Conservation (phyloP, 1,140 invertebrate genomes). For the Belonocnema kinseyi region DNA sequence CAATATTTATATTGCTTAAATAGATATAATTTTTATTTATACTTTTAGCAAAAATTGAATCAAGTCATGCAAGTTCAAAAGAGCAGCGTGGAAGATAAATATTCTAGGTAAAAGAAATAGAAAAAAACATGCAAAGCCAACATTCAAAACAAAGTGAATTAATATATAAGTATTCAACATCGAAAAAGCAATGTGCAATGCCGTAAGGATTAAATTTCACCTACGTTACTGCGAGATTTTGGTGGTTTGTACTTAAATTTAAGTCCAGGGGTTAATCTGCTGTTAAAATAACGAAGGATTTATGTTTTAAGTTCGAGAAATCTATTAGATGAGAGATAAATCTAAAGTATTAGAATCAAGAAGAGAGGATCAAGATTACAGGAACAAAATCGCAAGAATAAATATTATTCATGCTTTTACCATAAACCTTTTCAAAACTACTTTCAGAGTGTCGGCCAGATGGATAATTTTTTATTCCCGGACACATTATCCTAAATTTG, state of each 20-base stretch:
- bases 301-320: constrained; percentile 21
- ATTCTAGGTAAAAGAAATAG: too few species aligned
- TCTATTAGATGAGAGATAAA: neutral
- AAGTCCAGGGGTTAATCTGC: constrained; percentile 70
- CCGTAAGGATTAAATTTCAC: constrained; percentile 67
- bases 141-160: constrained; percentile 9
- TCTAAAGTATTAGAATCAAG: neutral
- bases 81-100: too few species aligned
- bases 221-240: constrained; percentile 72
- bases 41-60: too few species aligned
- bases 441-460: too few species aligned
- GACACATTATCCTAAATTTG: too few species aligned
- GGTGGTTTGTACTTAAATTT: constrained; percentile 66
- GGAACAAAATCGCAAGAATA: neutral
- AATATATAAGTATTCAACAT: constrained; percentile 17
- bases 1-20: too few species aligned
- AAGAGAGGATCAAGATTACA: neutral
- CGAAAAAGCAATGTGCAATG: neutral
- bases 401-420: neutral
- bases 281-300: constrained; percentile 71
- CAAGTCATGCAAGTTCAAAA: too few species aligned
- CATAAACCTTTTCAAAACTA: neutral
- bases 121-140: neutral
- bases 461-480: too few species aligned
- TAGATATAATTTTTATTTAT: too few species aligned